Conservation (phyloP, 2,113 vertebrate genomes). For the Corythaixoides concolor region DNA sequence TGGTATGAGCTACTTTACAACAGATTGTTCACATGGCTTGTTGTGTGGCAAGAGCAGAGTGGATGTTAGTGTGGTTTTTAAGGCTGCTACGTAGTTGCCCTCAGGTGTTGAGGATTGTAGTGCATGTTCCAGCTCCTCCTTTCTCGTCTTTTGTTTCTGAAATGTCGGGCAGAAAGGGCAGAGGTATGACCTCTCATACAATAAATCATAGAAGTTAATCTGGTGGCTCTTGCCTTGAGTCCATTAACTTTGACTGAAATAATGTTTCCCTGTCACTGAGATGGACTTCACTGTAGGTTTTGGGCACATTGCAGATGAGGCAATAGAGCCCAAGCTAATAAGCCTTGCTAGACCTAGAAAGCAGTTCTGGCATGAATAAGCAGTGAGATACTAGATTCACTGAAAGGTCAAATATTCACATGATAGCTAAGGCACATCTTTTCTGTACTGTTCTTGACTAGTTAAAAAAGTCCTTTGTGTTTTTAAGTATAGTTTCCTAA, state of each 20-base stretch:
- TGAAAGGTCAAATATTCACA: neutral
- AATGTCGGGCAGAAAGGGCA: neutral
- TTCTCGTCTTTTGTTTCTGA: neutral
- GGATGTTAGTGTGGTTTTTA: neutral
- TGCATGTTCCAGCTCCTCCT: neutral
- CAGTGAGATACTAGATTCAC: neutral
- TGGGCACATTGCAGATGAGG: accelerated
- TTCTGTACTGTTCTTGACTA: neutral
- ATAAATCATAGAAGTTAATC: neutral
- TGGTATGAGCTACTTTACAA: neutral
- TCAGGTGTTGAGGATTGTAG: neutral
- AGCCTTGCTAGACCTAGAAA: neutral
- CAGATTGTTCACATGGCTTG: neutral
- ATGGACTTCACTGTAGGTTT: neutral
- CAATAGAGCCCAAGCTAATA: neutral
- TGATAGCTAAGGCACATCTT: neutral
- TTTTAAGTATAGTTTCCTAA: neutral
- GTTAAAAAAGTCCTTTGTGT: neutral
- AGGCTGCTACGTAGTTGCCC: neutral
- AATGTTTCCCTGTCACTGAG: neutral
- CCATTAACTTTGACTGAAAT: neutral
- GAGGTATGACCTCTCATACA: accelerated
- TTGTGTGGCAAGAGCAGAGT: neutral
- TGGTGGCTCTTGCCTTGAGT: neutral
- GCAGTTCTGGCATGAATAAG: neutral